phyloP scores from a whole-genome alignment of 2,888 invertebrate species.

The Cephus sareptanus region DNA sequence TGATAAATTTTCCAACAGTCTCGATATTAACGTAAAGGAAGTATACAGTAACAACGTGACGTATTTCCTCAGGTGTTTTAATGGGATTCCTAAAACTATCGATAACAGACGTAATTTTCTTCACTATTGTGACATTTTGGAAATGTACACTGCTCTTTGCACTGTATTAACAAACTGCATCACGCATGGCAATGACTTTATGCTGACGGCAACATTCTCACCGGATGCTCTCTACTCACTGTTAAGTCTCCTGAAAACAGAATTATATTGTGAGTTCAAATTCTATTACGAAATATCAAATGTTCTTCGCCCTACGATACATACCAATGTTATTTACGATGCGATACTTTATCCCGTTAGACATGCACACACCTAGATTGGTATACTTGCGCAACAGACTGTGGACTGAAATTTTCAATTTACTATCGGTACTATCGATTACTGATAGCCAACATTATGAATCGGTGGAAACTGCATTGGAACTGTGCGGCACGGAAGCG shows the following conservation, averaged over 20 bases:
- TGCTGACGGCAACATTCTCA: slow-evolving; percentile 65
- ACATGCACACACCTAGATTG: slow-evolving; percentile 58
- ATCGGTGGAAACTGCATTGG: slow-evolving; percentile 49
- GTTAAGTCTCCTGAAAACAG: slow-evolving; percentile 64
- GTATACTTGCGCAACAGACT: slow-evolving; percentile 67
- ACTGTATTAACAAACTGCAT: slow-evolving; percentile 65
- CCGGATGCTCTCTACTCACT: slow-evolving; percentile 66
- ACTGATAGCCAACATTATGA: slow-evolving; percentile 56
- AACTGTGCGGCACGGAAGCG: slow-evolving; percentile 39
- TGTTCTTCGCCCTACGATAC: background rate
- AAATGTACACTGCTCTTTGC: slow-evolving; percentile 68
- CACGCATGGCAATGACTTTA: slow-evolving; percentile 58
- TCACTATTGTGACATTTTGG: slow-evolving; percentile 66
- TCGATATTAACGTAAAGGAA: background rate
- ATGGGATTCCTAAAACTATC: slow-evolving; percentile 57
- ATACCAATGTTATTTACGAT: background rate
- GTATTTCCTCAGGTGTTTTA: slow-evolving; percentile 58
- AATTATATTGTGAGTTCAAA: slow-evolving; percentile 65
- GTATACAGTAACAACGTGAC: background rate
- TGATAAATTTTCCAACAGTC: background rate
- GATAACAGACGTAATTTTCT: slow-evolving; percentile 60
- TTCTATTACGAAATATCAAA: background rate
- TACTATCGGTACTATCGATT: slow-evolving; percentile 62
- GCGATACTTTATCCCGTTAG: slow-evolving; percentile 38
- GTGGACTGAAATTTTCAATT: slow-evolving; percentile 67